Evolutionary conservation across 2,113 vertebrate genomes (phyloP).

Genomic region (Tiliqua scincoides): DNA sequence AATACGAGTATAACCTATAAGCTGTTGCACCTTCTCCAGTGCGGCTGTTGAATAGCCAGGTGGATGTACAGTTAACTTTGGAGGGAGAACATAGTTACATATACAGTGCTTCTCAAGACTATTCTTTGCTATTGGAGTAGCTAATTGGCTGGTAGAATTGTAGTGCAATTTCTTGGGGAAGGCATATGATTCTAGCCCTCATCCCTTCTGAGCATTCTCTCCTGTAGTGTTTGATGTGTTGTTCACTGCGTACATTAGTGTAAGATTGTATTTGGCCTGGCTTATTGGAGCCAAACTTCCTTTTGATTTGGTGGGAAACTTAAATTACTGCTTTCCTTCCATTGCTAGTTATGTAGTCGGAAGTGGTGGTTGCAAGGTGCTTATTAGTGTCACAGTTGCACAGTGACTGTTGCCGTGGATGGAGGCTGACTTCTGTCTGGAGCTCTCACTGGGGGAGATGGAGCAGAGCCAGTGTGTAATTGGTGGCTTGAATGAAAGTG

Average conservation of each 20-base stretch:
- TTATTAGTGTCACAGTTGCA: conserved; percentile 14
- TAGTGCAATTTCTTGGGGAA: not conserved
- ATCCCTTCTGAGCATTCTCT: not conserved
- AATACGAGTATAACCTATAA: not conserved
- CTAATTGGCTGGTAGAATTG: not conserved
- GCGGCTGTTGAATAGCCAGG: not conserved
- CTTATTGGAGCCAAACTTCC: conserved; percentile 9
- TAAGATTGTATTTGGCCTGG: conserved; percentile 4
- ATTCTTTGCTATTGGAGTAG: not conserved
- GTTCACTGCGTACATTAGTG: not conserved
- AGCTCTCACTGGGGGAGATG: not conserved
- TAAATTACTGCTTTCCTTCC: conserved; percentile 18
- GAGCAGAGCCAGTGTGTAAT: not conserved
- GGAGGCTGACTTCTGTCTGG: conserved; percentile 3
- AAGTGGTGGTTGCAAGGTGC: not conserved
- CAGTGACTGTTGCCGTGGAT: conserved; percentile 4
- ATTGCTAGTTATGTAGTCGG: not conserved
- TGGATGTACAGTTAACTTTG: not conserved
- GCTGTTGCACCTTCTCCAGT: not conserved
- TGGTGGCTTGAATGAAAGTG: not conserved
- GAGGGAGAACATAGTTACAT: not conserved
- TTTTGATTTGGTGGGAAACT: conserved; percentile 29
- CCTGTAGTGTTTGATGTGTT: not conserved
- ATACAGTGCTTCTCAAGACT: not conserved
- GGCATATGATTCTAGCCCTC: not conserved